Evolutionary conservation across 2,797 vertebrate genomes (phyloP), one percentile per base, ranked within the genome.

Genomic region (Sebastes ruberrimus): DNA sequence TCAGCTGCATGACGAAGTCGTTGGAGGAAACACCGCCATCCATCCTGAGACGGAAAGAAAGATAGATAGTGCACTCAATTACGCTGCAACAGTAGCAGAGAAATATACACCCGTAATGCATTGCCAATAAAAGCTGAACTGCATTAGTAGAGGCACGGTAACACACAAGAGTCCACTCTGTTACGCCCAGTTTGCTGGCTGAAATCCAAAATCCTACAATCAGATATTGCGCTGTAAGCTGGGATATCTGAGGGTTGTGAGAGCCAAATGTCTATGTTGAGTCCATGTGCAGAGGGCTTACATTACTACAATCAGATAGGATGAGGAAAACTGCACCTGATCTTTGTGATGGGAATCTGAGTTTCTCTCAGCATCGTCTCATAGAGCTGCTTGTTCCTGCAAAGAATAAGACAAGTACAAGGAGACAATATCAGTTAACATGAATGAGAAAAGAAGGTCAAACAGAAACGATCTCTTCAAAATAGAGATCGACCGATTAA

Each of bases 21-120:
- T 99, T 99, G 74, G 96, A 95, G 83, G 97, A 98, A 71, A 99
- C 97, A 3, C 98, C 99, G 61, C 99, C 99, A 52, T 99, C 97
- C 79, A 96, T 97, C 93, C 99, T 99, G 90, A 75, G 57, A 70
- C 16, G 27, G 55, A 65, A 55, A 46, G 38, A 67, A 32, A 25
- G 30, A 62, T 10, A 23, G 16, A 70, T 2, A 65, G 38, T 42
- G 23, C 42, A 65, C 69, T 85, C 32, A 71, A 63, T 88, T 76
- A 81, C 22, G 59, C 18, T 22, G 71, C 49, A 64, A 88, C 32
- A 53, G 46, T 49, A 83, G 71, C 33, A 81, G 62, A 81, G 78
- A 78, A 82, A 85, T 35, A 63, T 32, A 71, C 25, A 71, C 49
- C 62, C 16, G 28, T 81, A 83, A 87, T 88, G 70, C 71, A 84